phyloP scores from a whole-genome alignment of 37 sponge, comb jelly and placozoan species.

The Geodia barretti region DNA sequence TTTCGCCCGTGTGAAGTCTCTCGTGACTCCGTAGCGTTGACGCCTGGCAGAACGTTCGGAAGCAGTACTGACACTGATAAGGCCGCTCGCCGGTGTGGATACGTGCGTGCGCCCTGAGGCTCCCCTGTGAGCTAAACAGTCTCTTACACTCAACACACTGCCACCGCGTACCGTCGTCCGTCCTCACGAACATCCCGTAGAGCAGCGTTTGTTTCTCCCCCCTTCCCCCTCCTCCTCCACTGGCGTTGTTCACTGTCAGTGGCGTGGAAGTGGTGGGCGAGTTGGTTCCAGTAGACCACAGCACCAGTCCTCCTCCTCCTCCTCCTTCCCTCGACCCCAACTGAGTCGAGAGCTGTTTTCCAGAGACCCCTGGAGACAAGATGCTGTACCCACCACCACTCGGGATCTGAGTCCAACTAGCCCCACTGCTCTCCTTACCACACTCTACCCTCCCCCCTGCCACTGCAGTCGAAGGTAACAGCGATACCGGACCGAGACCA shows the following conservation, averaged over 20 bases:
- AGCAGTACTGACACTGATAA: slow-evolving; percentile 73
- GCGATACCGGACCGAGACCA: background rate
- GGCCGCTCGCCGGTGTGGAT: slow-evolving; percentile 83
- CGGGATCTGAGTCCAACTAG: background rate
- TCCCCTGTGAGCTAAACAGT: slow-evolving; percentile 65
- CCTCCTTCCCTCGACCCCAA: background rate
- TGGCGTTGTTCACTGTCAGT: too few relatives aligned
- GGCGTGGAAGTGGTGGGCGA: background rate
- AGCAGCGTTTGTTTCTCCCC: background rate
- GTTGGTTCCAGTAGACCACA: background rate
- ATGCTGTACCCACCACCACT: background rate
- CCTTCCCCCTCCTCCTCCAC: background rate
- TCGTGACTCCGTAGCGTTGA: slow-evolving; percentile 65
- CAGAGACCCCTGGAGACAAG: background rate
- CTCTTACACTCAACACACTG: slow-evolving; percentile 63
- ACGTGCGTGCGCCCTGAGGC: slow-evolving; percentile 72
- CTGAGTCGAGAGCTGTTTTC: background rate
- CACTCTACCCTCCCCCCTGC: background rate
- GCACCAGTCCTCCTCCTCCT: background rate
- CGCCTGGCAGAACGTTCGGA: slow-evolving; percentile 62
- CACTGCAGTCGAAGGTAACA: background rate
- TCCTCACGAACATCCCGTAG: slow-evolving; percentile 59
- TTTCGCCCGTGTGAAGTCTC: slow-evolving; percentile 81
- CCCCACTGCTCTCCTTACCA: too few relatives aligned
- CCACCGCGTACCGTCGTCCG: slow-evolving; percentile 67